A percentile compares a stretch with the other conserved stretches of the same genome.
These are phyloP conservation scores for Theodoxus fluviatilis DNA, from an alignment of 2,888 invertebrate species.

Conservation along the genomic window DNA sequence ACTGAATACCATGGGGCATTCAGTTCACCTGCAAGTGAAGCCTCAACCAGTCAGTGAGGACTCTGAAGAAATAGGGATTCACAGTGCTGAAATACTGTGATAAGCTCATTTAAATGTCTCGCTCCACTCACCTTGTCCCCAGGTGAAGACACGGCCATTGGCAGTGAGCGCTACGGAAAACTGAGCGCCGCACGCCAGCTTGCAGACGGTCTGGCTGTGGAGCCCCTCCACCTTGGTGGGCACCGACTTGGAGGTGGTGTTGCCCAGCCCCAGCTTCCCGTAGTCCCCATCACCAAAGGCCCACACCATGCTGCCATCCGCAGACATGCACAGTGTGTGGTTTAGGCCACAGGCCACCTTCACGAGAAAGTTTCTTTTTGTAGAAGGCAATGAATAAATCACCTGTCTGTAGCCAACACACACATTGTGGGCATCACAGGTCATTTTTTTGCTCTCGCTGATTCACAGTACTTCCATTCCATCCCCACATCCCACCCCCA, in stretches of 20 bases:
- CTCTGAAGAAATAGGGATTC: too few relatives aligned
- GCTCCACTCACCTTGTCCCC: constrained; percentile 68
- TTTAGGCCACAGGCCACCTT: constrained; percentile 73
- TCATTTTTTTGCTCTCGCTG: too few relatives aligned
- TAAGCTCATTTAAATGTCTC: too few relatives aligned
- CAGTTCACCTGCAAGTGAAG: too few relatives aligned
- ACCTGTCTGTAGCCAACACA: too few relatives aligned
- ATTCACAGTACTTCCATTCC: too few relatives aligned
- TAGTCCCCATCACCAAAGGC: constrained; percentile 75
- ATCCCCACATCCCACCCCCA: too few relatives aligned
- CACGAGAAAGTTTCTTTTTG: constrained; percentile 5
- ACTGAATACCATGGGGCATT: too few relatives aligned
- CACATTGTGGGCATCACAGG: too few relatives aligned
- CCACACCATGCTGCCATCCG: constrained; percentile 72
- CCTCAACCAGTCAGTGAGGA: too few relatives aligned
- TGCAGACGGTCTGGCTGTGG: constrained; percentile 70
- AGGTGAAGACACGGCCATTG: constrained; percentile 71
- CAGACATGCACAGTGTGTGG: constrained; percentile 72
- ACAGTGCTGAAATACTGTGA: too few relatives aligned
- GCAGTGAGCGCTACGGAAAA: constrained; percentile 73
- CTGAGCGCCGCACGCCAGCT: constrained; percentile 74
- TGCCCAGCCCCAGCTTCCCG: constrained; percentile 71
- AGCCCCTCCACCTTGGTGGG: constrained; percentile 70
- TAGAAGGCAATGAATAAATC: too few relatives aligned
- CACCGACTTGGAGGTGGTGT: constrained; percentile 57